Evolutionary conservation across 2,113 vertebrate species (phyloP), one percentile per base, ranked within the genome.

Genomic region (Patagioenas fasciata): DNA sequence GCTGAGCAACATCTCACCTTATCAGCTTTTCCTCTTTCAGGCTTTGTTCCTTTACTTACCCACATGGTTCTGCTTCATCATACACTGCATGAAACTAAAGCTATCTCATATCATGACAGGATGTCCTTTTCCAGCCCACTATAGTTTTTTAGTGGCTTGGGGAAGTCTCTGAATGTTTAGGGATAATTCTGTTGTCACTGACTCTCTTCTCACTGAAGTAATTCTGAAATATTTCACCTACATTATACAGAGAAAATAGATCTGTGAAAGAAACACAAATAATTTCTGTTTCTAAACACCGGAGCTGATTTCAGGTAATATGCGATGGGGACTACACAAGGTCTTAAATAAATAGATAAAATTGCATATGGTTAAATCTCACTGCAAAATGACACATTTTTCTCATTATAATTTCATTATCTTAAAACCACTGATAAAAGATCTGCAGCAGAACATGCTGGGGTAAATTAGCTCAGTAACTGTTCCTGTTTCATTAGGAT

Each of bases 401-500:
- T 89, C 38, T 24, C 80, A 2, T 53, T 88, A 32, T 23, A 60
- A 23, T n/a, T 85, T 71, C 36, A 87, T 95, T 81, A 47, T n/a
- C 69, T 95, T 97, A 91, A 87, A 96, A 89, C 82, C 69, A 86
- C 74, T 80, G 83, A 72, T 95, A 71, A 85, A 95, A 84, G 32
- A 88, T 79, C 88, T 92, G 36, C 54, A 74, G 42, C 47, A 32
- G 61, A 94, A 94, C 60, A 79, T 23, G 58, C 65, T 89, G 66
- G 80, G 77, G 91, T 57, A 25, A 97, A 95, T 97, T 93, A 95
- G 80, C 77, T 86, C 53, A 70, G 48, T 94, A 96, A 82, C 62
- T 44, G 28, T 71, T 96, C 77, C 83, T 69, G 16, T 95, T 97
- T 94, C 92, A 89, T 97, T 94, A 95, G 53, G 85, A 88, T 97